Conservation (phyloP, 1,140 invertebrate species). For the Aradophagus sp. region DNA sequence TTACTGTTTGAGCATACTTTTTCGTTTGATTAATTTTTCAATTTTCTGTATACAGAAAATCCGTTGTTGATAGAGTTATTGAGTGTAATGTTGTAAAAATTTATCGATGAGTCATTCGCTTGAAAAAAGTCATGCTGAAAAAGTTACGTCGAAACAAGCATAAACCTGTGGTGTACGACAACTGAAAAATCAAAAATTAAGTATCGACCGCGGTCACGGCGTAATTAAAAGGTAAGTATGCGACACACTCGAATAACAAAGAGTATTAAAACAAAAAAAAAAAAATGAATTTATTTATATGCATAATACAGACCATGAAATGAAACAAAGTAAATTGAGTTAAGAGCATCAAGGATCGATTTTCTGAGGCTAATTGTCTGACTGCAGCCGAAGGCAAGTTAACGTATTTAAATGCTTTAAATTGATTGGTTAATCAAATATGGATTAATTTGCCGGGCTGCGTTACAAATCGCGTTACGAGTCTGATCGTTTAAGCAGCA, state of each 20-base stretch:
- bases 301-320: no score
- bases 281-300: background rate
- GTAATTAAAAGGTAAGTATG: slow-evolving; percentile 35
- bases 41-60: no score
- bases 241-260: slow-evolving; percentile 42
- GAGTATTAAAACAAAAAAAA: no score
- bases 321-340: slow-evolving; percentile 45
- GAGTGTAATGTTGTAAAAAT: slow-evolving; percentile 34
- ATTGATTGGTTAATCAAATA: slow-evolving; percentile 9
- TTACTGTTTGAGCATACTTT: no score
- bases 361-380: slow-evolving; percentile 32
- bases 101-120: slow-evolving; percentile 62
- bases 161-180: slow-evolving; percentile 59
- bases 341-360: slow-evolving; percentile 57
- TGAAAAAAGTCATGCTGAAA: slow-evolving; percentile 69
- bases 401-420: slow-evolving; percentile 8
- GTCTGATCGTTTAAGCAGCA: slow-evolving; percentile 34
- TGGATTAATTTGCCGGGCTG: slow-evolving; percentile 11
- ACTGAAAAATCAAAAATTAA: slow-evolving; percentile 36
- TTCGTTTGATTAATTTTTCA: no score
- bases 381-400: slow-evolving; percentile 24
- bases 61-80: slow-evolving; percentile 58
- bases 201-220: slow-evolving; percentile 31
- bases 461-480: slow-evolving; percentile 13
- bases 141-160: slow-evolving; percentile 66